These are phyloP conservation scores for Origma solitaria DNA, from an alignment of 2,113 vertebrate genomes.

Conservation along the genomic window DNA sequence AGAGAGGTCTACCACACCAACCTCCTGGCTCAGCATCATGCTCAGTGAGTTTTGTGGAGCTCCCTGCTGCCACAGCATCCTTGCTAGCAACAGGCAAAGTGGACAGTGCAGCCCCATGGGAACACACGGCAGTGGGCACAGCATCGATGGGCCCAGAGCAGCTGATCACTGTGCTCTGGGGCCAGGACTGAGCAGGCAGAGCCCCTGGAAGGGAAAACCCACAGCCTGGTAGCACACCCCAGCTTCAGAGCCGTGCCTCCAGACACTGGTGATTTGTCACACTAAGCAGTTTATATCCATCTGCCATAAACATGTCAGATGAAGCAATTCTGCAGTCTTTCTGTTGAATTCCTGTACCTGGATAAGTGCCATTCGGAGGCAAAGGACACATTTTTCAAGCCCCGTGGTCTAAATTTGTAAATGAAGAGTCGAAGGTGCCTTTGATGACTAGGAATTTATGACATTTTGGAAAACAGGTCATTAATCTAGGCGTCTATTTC, in stretches of 20 bases:
- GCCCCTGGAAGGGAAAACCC: not conserved
- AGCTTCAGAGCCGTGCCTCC: not conserved
- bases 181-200: not conserved
- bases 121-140: not conserved
- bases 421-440: constrained; percentile 17
- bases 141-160: not conserved
- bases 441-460: not conserved
- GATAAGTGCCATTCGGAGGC: not conserved
- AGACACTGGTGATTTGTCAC: not conserved
- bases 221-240: not conserved
- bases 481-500: constrained; percentile 42
- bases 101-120: rapidly evolving
- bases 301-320: not conserved
- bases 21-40: not conserved
- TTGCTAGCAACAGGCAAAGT: not conserved
- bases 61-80: not conserved
- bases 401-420: not conserved
- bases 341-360: rapidly evolving
- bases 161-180: rapidly evolving
- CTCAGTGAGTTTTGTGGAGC: not conserved
- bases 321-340: not conserved
- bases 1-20: not conserved
- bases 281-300: not conserved
- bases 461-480: constrained; percentile 33
- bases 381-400: not conserved